Evolutionary conservation across 2,797 vertebrate species (phyloP).

Genomic region (Melanotaenia pygmaea): DNA sequence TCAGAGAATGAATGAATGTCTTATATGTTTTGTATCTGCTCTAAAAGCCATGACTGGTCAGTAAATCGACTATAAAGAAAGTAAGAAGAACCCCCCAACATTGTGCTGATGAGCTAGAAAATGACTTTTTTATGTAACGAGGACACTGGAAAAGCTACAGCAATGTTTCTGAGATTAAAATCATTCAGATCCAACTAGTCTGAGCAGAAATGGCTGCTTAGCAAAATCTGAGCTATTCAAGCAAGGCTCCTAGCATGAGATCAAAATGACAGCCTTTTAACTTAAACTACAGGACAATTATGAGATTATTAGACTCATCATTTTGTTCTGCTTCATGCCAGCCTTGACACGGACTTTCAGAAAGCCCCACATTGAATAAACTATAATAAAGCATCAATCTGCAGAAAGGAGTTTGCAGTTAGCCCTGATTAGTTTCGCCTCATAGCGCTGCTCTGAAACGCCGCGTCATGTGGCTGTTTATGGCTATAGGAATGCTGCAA

Average conservation of each 20-base stretch:
- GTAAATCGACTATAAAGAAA: background rate
- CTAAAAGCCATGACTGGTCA: background rate
- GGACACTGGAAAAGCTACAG: background rate
- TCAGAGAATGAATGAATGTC: too few relatives aligned
- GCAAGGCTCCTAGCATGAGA: background rate
- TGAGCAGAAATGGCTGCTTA: background rate
- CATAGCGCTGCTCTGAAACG: slow-evolving; percentile 20
- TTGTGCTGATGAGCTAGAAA: background rate
- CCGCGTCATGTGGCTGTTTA: slow-evolving; percentile 67
- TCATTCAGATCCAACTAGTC: background rate
- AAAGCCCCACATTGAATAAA: slow-evolving; percentile 8
- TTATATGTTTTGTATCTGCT: background rate
- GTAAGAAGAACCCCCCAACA: background rate
- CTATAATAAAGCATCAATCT: slow-evolving; percentile 23
- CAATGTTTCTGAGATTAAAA: background rate
- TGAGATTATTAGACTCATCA: background rate
- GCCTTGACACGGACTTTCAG: background rate
- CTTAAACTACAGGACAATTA: slow-evolving; percentile 12
- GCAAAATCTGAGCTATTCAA: background rate
- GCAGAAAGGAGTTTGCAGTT: slow-evolving; percentile 28
- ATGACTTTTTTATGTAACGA: background rate
- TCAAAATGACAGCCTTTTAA: background rate
- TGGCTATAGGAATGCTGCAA: slow-evolving; percentile 64
- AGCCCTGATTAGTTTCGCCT: slow-evolving; percentile 42
- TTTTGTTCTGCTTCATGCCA: slow-evolving; percentile 16